Evolutionary conservation across 1,140 invertebrate genomes (phyloP), one percentile per base, ranked within the genome.

Genomic region (Heterodera carotae): DNA sequence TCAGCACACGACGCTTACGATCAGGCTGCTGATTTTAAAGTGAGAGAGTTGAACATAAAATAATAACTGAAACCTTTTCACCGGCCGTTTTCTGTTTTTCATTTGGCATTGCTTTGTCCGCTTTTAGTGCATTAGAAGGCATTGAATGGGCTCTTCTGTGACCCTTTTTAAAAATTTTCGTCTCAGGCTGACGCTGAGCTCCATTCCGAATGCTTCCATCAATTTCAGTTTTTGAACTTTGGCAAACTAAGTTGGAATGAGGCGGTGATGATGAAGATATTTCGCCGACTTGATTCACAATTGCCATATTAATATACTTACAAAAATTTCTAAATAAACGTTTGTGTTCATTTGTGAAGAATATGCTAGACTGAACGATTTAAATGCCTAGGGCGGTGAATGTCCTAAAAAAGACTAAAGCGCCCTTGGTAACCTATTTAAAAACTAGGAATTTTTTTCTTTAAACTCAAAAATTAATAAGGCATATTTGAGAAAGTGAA

Each of bases 111-210:
- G 83, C 60, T 12, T 69, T 78, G 56, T 77, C 72, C 18, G 81
- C 80, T 27, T 76, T 22, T 22, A 79, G 66, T 27, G 64, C 79
- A 39, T 82, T 83, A 0, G 69, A 71, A 1, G 81, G 81, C 83
- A 82, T 83, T 33, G 81, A 83, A 10, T 59, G 83, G 8, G 81
- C 82, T 15, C 81, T 79, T 66, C 81, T 36, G 56, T 84, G 81
- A 0, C 82, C 81, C 62, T 84, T 81, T 53, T 80, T 83, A 31
- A 83, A 83, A 7, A 56, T 27, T 2, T 1, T 8, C 27, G 8
- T 31, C 60, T 1, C 60, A n/a, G n/a, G n/a, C 29, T 62, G 60
- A n/a, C n/a, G n/a, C 22, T 2, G 60, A n/a, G 8, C 18, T 62
- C 18, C 60, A 43, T 0, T 43, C 39, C 39, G 39, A 8, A 12